Conservation (phyloP, 2,113 vertebrate genomes). For the Oreochromis aureus region DNA sequence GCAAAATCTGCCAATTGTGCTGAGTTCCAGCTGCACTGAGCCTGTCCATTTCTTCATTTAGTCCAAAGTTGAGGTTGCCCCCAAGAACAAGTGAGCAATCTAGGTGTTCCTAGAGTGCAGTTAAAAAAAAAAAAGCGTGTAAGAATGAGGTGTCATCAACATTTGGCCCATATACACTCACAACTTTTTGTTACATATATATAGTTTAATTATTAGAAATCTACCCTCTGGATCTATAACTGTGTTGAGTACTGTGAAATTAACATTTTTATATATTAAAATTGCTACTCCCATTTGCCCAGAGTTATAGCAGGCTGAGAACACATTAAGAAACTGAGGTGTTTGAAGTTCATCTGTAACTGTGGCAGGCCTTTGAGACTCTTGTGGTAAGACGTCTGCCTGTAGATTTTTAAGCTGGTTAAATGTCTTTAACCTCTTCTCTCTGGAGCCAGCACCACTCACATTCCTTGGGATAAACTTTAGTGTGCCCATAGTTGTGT, state of each 20-base stretch:
- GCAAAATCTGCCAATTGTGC: neutral
- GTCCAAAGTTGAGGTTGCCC: neutral
- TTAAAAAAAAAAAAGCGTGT: neutral
- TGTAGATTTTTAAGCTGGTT: neutral
- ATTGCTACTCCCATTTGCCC: neutral
- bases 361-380: neutral
- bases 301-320: neutral
- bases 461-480: neutral
- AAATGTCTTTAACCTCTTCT: neutral
- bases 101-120: neutral
- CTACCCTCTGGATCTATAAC: neutral
- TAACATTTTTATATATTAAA: neutral
- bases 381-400: neutral
- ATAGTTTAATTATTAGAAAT: neutral
- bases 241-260: neutral
- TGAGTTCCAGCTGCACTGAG: neutral
- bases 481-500: neutral
- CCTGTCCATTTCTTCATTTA: neutral
- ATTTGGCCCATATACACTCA: neutral
- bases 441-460: neutral
- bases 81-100: neutral
- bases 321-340: neutral
- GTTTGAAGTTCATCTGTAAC: neutral
- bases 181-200: neutral
- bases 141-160: neutral